phyloP scores from a whole-genome alignment of 2,888 invertebrate species.

The Disparrhopalites patrizii region DNA sequence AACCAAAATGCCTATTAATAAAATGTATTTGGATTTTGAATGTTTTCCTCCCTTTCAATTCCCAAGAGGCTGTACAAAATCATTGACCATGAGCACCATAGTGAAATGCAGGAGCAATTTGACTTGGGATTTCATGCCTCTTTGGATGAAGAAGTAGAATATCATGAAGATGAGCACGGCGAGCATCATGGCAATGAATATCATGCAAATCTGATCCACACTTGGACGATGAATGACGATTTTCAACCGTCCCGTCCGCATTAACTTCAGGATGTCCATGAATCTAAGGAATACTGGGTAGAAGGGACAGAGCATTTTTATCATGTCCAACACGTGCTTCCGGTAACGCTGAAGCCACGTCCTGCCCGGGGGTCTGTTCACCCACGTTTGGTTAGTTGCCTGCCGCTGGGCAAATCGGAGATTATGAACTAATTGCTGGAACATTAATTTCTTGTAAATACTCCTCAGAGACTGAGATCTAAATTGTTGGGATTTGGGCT shows the following conservation, averaged over 20 bases:
- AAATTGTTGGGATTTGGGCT: background rate
- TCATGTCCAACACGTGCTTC: background rate
- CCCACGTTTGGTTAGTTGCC: background rate
- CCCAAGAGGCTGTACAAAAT: constrained; percentile 4
- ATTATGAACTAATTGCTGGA: constrained; percentile 14
- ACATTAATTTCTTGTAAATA: constrained; percentile 5
- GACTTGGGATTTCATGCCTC: background rate
- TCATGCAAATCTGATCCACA: constrained; percentile 6
- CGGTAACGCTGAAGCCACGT: background rate
- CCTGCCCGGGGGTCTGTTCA: background rate
- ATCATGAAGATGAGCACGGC: background rate
- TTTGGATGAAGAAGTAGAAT: background rate
- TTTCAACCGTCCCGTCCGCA: background rate
- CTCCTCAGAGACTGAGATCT: background rate
- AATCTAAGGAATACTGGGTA: background rate
- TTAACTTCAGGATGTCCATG: background rate
- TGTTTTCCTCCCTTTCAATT: too few relatives aligned
- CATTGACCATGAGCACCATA: constrained; percentile 11
- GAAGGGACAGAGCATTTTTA: constrained; percentile 9
- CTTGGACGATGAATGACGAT: background rate
- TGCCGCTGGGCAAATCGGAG: constrained; percentile 15
- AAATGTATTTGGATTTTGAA: too few relatives aligned
- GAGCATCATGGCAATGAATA: background rate
- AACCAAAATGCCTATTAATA: too few relatives aligned
- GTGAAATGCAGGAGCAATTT: constrained; percentile 4